phyloP scores from a whole-genome alignment of 2,888 invertebrate genomes.

The Thelaira solivaga region DNA sequence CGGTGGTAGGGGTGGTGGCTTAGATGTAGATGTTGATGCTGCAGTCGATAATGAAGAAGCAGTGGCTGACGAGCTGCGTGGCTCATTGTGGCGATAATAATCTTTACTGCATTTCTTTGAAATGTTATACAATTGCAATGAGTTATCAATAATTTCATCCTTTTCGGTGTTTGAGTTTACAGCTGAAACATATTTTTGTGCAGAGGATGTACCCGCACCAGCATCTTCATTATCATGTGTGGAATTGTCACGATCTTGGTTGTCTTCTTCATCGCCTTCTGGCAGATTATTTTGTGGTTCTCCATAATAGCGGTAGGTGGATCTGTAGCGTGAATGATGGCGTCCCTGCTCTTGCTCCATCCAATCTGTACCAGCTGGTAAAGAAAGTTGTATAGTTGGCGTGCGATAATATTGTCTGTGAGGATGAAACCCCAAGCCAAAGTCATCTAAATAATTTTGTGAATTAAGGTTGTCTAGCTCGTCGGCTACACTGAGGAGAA shows the following conservation, averaged over 20 bases:
- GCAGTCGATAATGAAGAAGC: conserved; percentile 29
- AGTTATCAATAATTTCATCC: conserved; percentile 73
- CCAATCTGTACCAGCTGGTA: conserved; percentile 76
- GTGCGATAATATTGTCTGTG: conserved; percentile 75
- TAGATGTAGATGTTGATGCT: conserved; percentile 57
- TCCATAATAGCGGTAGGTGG: conserved; percentile 70
- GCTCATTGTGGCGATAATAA: conserved; percentile 69
- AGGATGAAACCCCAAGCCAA: conserved; percentile 76
- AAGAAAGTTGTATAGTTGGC: conserved; percentile 74
- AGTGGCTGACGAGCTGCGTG: conserved; percentile 41
- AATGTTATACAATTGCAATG: conserved; percentile 74
- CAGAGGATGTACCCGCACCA: conserved; percentile 36
- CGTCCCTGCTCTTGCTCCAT: conserved; percentile 71
- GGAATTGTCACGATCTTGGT: conserved; percentile 45
- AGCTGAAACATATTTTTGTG: conserved; percentile 60
- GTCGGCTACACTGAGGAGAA: conserved; percentile 75
- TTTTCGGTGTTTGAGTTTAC: conserved; percentile 66
- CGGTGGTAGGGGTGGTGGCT: conserved; percentile 60
- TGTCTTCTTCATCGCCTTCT: conserved; percentile 65
- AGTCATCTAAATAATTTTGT: conserved; percentile 76
- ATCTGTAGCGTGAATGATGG: conserved; percentile 67
- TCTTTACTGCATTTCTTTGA: conserved; percentile 76
- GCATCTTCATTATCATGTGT: conserved; percentile 25
- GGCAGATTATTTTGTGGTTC: conserved; percentile 71
- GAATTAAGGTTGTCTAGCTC: conserved; percentile 76